These are phyloP conservation scores for Colletes latitarsis DNA, from an alignment of 1,140 invertebrate species.

Conservation along the genomic window DNA sequence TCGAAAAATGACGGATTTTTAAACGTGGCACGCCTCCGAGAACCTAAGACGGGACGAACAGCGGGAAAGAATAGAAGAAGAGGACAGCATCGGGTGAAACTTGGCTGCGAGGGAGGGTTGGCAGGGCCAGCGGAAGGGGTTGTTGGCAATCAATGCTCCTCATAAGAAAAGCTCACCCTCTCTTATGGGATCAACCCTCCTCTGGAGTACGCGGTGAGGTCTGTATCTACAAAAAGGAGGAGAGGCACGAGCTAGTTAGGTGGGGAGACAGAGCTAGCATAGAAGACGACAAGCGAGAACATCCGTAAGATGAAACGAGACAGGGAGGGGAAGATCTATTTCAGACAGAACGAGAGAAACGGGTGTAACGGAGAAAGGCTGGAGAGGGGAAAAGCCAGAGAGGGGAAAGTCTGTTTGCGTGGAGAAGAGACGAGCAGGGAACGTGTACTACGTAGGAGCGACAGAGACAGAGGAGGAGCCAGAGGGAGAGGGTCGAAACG, in stretches of 20 bases:
- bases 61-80: neutral
- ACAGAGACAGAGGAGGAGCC: constrained; percentile 15
- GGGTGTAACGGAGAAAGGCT: neutral
- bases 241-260: neutral
- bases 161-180: constrained; percentile 78
- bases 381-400: neutral
- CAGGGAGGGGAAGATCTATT: neutral
- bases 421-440: constrained; percentile 16
- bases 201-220: constrained; percentile 56
- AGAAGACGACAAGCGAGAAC: neutral
- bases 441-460: constrained; percentile 40
- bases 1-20: neutral
- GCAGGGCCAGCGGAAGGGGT: constrained; percentile 63
- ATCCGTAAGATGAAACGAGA: neutral
- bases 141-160: constrained; percentile 81
- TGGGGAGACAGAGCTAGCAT: neutral
- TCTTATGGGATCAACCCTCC: constrained; percentile 75
- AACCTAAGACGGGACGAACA: constrained; percentile 4
- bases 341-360: neutral
- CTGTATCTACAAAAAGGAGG: constrained; percentile 12
- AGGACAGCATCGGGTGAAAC: constrained; percentile 6
- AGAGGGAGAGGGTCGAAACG: constrained; percentile 29
- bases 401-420: constrained; percentile 16
- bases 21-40: constrained; percentile 22
- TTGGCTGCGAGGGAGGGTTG: neutral